Conservation (phyloP, 1,140 invertebrate genomes). For the Bathynomus jamesi region DNA sequence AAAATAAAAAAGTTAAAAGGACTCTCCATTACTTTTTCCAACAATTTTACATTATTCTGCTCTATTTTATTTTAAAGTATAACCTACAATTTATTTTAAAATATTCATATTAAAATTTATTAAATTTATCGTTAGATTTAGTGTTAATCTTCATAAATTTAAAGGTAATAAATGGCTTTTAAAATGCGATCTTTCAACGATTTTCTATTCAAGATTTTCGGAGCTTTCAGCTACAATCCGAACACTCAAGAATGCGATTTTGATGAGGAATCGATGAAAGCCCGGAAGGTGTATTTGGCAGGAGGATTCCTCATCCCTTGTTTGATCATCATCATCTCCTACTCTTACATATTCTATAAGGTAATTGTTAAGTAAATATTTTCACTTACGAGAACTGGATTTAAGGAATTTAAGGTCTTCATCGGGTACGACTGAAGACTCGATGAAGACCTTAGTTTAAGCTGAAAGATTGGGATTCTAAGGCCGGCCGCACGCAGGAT, state of each 20-base stretch:
- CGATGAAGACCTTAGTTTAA: too few species aligned
- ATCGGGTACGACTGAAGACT: too few species aligned
- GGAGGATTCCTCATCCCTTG: constrained; percentile 30
- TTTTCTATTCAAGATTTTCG: constrained; percentile 19
- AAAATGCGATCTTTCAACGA: not conserved
- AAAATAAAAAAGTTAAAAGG: too few species aligned
- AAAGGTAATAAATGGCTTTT: not conserved
- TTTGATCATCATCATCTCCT: constrained; percentile 27
- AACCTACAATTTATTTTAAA: too few species aligned
- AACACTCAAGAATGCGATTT: constrained; percentile 33
- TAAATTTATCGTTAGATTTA: not conserved
- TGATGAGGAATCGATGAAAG: not conserved
- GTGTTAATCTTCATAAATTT: not conserved
- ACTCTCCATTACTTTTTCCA: too few species aligned
- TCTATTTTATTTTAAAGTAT: too few species aligned
- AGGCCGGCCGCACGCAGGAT: too few species aligned
- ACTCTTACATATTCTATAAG: constrained; percentile 36
- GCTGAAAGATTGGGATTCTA: too few species aligned
- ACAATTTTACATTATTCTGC: too few species aligned
- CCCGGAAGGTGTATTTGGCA: constrained; percentile 22
- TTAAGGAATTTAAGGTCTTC: too few species aligned
- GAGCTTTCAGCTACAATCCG: constrained; percentile 21
- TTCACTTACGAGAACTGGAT: not conserved
- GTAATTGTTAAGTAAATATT: constrained; percentile 8
- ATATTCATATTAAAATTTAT: not conserved